These are phyloP conservation scores for Drosophila pallidifrons DNA, from an alignment of 1,140 invertebrate species.

Conservation along the genomic window DNA sequence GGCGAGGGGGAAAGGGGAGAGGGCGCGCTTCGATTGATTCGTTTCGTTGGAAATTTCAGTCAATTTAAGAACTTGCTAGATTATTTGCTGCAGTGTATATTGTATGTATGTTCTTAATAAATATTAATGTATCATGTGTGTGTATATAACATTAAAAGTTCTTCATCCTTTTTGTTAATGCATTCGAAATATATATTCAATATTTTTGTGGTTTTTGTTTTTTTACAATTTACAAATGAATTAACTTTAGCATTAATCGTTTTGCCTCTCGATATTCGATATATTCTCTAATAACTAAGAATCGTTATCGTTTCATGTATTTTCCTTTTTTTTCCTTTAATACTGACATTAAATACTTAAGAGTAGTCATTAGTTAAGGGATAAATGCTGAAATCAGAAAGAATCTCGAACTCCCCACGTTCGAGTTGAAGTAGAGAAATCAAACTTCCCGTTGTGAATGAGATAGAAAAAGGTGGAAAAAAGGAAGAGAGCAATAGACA, in stretches of 20 bases:
- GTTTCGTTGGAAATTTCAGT: conserved; percentile 63
- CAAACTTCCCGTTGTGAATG: conserved; percentile 66
- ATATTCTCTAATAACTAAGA: conserved; percentile 27
- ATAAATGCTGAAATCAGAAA: conserved; percentile 74
- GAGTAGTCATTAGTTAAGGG: conserved; percentile 48
- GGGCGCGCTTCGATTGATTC: conserved; percentile 39
- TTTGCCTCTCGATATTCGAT: conserved; percentile 33
- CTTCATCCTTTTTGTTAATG: conserved; percentile 28
- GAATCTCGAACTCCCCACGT: conserved; percentile 1
- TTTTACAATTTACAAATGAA: conserved; percentile 79
- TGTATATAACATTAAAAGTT: conserved; percentile 73
- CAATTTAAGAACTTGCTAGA: conserved; percentile 52
- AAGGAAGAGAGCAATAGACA: conserved; percentile 9
- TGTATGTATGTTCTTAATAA: conserved; percentile 22
- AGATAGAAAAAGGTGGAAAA: neutral
- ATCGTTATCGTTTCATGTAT: neutral
- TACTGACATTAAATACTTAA: conserved; percentile 75
- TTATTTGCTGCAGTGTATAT: conserved; percentile 27
- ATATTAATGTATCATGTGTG: conserved; percentile 19
- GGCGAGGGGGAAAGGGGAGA: conserved; percentile 25
- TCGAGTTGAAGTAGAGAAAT: conserved; percentile 34
- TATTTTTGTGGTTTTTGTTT: conserved; percentile 23
- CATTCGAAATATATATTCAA: conserved; percentile 9
- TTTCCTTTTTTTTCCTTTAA: conserved; percentile 43
- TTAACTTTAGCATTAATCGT: conserved; percentile 45